Evolutionary conservation across 2,888 invertebrate species (phyloP).

Genomic region (Hirudinaria manillensis): DNA sequence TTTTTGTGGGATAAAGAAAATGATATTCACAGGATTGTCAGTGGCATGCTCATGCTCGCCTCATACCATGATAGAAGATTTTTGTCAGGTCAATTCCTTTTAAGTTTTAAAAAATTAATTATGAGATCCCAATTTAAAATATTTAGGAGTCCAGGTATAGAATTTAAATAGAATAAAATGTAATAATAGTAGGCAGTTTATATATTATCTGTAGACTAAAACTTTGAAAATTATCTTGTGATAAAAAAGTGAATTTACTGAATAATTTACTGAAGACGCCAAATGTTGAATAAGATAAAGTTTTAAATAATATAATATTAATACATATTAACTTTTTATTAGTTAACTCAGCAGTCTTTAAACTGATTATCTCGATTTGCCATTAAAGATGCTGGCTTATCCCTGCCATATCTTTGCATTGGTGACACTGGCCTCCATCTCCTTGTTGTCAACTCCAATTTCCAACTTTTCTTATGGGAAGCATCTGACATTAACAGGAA

Average conservation of each 20-base stretch:
- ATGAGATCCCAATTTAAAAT: neutral
- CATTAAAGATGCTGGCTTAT: constrained; percentile 12
- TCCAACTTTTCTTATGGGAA: constrained; percentile 22
- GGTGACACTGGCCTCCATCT: constrained; percentile 23
- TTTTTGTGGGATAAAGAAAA: constrained; percentile 24
- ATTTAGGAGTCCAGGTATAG: too few relatives aligned
- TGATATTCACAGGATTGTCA: neutral
- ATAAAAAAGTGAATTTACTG: too few relatives aligned
- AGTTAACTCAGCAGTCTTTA: too few relatives aligned
- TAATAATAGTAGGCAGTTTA: too few relatives aligned
- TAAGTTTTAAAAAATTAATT: neutral
- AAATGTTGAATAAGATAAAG: too few relatives aligned
- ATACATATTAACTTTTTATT: too few relatives aligned
- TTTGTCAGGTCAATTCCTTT: constrained; percentile 5
- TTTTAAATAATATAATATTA: too few relatives aligned
- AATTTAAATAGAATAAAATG: too few relatives aligned
- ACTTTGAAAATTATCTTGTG: too few relatives aligned
- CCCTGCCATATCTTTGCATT: constrained; percentile 19
- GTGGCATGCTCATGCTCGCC: neutral
- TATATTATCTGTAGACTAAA: too few relatives aligned
- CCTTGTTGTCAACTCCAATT: constrained; percentile 26
- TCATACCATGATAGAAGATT: constrained; percentile 2
- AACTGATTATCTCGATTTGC: too few relatives aligned
- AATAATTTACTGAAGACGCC: too few relatives aligned
- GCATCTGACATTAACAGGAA: constrained; percentile 19